These are phyloP conservation scores for Colaptes auratus DNA, from an alignment of 2,113 vertebrate species.

Conservation along the genomic window DNA sequence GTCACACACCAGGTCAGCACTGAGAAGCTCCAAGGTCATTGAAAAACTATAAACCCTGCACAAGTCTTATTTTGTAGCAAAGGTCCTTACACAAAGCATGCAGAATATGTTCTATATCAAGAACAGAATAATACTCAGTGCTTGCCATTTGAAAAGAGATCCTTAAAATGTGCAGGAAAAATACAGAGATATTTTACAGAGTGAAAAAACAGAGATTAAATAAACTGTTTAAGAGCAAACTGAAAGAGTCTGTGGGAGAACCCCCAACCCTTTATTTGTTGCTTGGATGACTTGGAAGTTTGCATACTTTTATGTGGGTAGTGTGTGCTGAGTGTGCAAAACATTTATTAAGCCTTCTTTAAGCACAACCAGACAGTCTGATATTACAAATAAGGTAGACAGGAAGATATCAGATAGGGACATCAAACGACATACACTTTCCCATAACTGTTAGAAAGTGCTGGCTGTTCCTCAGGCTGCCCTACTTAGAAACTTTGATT, in stretches of 20 bases:
- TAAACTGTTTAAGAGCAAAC: not conserved
- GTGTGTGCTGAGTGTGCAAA: constrained; percentile 35
- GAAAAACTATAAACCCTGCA: not conserved
- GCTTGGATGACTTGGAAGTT: not conserved
- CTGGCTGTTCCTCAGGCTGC: constrained; percentile 57
- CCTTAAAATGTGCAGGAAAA: not conserved
- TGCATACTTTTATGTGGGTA: not conserved
- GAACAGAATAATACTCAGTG: not conserved
- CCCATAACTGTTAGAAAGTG: constrained; percentile 38
- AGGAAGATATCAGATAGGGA: constrained; percentile 20
- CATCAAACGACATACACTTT: constrained; percentile 42
- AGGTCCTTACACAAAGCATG: not conserved
- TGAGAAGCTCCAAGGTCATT: not conserved
- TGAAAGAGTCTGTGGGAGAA: not conserved
- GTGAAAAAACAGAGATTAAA: not conserved
- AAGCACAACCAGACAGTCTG: not conserved
- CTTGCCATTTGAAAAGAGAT: not conserved
- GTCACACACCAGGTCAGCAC: not conserved
- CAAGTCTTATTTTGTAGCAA: not conserved
- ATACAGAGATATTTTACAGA: not conserved
- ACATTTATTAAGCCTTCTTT: constrained; percentile 14
- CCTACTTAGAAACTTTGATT: constrained; percentile 68
- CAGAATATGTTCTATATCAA: not conserved
- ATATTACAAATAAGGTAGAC: constrained; percentile 16
- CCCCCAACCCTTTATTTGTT: not conserved